Base-by-base conservation (phyloP, 2,113 vertebrate species). In the Pachyramphus minor region DNA sequence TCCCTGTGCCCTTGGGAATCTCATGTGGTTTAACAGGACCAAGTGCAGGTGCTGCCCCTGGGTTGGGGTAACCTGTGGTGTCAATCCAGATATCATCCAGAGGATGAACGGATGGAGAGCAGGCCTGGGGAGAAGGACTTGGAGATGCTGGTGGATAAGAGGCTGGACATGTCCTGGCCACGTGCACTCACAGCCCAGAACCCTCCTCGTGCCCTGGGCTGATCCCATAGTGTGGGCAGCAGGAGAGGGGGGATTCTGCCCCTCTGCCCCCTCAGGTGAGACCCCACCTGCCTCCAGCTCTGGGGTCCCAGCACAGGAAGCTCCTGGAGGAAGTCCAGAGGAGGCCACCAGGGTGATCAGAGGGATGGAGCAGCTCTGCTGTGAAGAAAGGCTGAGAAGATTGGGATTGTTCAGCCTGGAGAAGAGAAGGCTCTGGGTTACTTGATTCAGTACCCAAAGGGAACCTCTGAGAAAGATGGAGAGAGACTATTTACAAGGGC, bases 371-470 rank as follows among this genome's bases (percentile, higher is more conserved):
- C 58, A 56, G 31, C 67, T 58, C 58, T 80, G 76, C 58, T 56
- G 49, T 15, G 33, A 87, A 45, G 28, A 55, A 71, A 47, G 56
- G 47, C 41, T 79, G 66, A 5, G 1, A 62, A 3, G 55, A 13
- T 2, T 69, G 41, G 42, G 14, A 19, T 6, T 71, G 49, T 10
- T 17, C 58, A 56, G 55, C 41, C 41, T 72, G 66, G 35, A 72
- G 3, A 64, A 20, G 21, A 21, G 15, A 62, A 72, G 58, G 35
- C 56, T 8, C 7, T 13, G 49, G 2, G 7, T 4, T 11, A 79
- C 1, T 47, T 41, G 3, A 63, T 0, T 62, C 50, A 49, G 42
- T 0, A 5, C 25, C 42, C 66, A 68, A 37, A 37, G 9, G 35
- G 33, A 33, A 5, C 8, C 9, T 15, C 8, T 4, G 41, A 19